Percentiles rank a stretch among this genome's conserved stretches.
These are phyloP conservation scores for Tachycineta bicolor DNA, from an alignment of 2,113 vertebrate genomes.

Conservation along the genomic window DNA sequence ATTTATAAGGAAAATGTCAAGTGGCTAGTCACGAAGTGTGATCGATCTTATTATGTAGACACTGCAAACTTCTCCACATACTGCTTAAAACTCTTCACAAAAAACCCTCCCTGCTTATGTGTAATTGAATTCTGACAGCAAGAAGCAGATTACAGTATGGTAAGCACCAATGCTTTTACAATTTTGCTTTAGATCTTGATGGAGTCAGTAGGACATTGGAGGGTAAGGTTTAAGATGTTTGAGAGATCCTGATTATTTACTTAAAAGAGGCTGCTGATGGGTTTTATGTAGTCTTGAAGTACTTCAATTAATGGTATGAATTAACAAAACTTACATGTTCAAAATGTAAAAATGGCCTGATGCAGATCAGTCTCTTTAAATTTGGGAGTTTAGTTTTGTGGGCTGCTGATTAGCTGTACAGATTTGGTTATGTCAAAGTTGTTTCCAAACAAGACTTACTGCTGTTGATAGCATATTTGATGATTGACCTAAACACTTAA, in stretches of 20 bases:
- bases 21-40: not conserved
- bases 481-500: conserved; percentile 1
- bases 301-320: not conserved
- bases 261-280: not conserved
- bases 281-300: not conserved
- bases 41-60: not conserved
- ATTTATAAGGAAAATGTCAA: conserved; percentile 34
- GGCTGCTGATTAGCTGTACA: not conserved
- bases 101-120: not conserved
- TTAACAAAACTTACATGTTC: not conserved
- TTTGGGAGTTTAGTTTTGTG: not conserved
- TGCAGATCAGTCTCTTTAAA: not conserved
- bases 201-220: not conserved
- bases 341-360: not conserved
- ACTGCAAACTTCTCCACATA: not conserved
- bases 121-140: not conserved
- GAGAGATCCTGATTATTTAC: not conserved
- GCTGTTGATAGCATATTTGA: not conserved
- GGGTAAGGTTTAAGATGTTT: not conserved
- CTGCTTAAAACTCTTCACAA: not conserved
- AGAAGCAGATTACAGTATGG: not conserved
- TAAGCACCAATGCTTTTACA: not conserved
- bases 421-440: not conserved
- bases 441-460: not conserved
- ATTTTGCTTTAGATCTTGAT: not conserved